Conservation (phyloP, 2,113 vertebrate species). For the Macroglossus sobrinus region DNA sequence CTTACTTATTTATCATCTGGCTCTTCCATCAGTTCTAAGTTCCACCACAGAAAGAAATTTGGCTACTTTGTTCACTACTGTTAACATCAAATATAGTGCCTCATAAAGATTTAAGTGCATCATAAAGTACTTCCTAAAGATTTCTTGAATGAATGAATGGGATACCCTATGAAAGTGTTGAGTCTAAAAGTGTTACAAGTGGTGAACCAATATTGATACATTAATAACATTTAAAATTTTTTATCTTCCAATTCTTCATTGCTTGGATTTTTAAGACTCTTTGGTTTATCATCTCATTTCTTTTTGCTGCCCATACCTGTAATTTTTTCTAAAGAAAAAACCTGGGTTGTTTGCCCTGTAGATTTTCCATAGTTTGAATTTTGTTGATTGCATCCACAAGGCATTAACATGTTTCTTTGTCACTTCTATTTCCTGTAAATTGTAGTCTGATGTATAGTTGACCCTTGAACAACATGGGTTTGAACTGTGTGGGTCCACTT, state of each 20-base stretch:
- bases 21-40: not conserved
- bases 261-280: not conserved
- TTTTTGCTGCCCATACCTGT: not conserved
- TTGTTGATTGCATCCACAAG: not conserved
- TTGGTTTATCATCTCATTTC: not conserved
- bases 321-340: slow-evolving; percentile 18
- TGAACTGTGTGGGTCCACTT: not conserved
- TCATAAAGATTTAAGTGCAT: not conserved
- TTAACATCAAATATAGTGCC: not conserved
- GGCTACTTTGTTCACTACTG: not conserved
- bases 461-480: not conserved
- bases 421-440: not conserved
- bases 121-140: slow-evolving; percentile 1
- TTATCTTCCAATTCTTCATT: not conserved
- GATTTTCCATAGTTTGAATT: not conserved
- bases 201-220: not conserved
- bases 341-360: not conserved
- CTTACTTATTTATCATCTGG: not conserved
- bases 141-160: not conserved
- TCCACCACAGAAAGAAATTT: not conserved
- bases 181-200: not conserved
- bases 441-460: not conserved
- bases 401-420: not conserved
- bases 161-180: not conserved
- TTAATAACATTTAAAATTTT: not conserved